These are phyloP conservation scores for Platycercus adscitus DNA, from an alignment of 2,113 vertebrate genomes.

Conservation along the genomic window DNA sequence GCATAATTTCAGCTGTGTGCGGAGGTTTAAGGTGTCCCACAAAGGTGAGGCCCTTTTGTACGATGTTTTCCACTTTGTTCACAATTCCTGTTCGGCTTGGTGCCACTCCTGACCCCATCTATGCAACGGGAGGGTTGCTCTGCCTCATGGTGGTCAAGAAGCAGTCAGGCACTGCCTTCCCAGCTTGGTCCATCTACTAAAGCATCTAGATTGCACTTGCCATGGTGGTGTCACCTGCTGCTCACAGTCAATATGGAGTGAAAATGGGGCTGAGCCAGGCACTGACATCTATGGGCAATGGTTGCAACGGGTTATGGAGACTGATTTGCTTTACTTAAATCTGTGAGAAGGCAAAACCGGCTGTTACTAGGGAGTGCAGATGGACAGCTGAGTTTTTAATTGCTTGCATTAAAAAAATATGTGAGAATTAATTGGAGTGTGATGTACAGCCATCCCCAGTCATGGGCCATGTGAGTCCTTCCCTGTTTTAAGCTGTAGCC, in stretches of 20 bases:
- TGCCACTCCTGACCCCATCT: neutral
- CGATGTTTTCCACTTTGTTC: neutral
- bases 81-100: neutral
- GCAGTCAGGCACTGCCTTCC: neutral
- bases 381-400: conserved; percentile 8
- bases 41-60: neutral
- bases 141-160: neutral
- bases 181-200: neutral
- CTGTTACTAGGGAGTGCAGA: neutral
- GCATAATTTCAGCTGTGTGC: neutral
- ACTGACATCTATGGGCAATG: neutral
- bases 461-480: neutral
- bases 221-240: neutral
- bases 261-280: neutral
- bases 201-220: neutral
- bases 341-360: neutral
- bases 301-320: neutral
- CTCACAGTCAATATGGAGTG: neutral
- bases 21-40: neutral
- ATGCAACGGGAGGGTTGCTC: rapidly evolving
- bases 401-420: neutral
- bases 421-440: neutral
- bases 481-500: neutral
- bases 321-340: neutral
- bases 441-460: neutral